A percentile compares a stretch with the other conserved stretches of the same genome.
Conservation (phyloP, 2,888 invertebrate species). For the Buathra laborator region DNA sequence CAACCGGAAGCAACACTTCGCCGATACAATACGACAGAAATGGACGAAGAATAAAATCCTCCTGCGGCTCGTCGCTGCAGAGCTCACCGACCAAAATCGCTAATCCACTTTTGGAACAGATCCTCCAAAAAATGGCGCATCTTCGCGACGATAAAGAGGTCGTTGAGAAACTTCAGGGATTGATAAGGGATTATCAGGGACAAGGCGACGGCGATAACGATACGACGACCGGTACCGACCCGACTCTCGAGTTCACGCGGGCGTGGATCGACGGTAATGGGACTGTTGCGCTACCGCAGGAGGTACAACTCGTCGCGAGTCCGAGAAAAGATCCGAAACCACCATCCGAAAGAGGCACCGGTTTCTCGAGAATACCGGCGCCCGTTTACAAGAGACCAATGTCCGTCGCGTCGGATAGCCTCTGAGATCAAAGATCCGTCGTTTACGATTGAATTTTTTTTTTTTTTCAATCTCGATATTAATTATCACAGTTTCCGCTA, state of each 20-base stretch:
- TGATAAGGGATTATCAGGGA: slow-evolving; percentile 87
- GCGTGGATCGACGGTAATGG: slow-evolving; percentile 92
- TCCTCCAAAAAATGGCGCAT: slow-evolving; percentile 90
- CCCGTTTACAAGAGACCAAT: slow-evolving; percentile 84
- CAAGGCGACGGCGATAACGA: slow-evolving; percentile 69
- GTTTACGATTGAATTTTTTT: slow-evolving; percentile 69
- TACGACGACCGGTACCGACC: slow-evolving; percentile 84
- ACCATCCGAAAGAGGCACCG: slow-evolving; percentile 81
- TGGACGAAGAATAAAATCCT: slow-evolving; percentile 85
- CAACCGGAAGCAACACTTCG: slow-evolving; percentile 81
- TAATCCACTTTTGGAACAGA: slow-evolving; percentile 90
- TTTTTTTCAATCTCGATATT: not conserved
- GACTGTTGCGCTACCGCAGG: slow-evolving; percentile 86
- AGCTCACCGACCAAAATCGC: slow-evolving; percentile 89
- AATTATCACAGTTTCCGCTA: not conserved
- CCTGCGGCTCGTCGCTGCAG: slow-evolving; percentile 86
- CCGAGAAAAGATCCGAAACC: slow-evolving; percentile 87
- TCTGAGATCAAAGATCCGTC: slow-evolving; percentile 71
- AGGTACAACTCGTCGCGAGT: slow-evolving; percentile 83
- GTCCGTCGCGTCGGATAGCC: slow-evolving; percentile 82
- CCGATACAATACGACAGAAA: slow-evolving; percentile 85
- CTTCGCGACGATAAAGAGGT: slow-evolving; percentile 91
- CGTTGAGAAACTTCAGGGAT: slow-evolving; percentile 91
- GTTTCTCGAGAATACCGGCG: slow-evolving; percentile 86
- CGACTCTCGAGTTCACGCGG: slow-evolving; percentile 90